Conservation (phyloP, 1,140 invertebrate species). For the Danaus plexippus region DNA sequence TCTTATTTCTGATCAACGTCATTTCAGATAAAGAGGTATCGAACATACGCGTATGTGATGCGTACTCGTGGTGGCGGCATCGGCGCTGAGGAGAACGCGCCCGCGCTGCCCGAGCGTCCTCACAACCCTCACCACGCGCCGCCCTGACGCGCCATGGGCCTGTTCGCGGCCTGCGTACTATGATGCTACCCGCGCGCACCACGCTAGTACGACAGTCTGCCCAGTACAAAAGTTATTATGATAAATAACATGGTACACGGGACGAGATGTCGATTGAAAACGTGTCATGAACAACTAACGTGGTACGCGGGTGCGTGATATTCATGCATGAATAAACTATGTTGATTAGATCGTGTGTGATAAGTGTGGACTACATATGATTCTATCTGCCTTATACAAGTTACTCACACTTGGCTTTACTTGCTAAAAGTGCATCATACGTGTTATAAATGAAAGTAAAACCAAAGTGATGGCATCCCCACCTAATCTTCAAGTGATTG, state of each 20-base stretch:
- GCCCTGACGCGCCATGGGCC: constrained; percentile 79
- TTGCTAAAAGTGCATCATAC: no score
- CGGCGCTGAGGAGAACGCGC: constrained; percentile 83
- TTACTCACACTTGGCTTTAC: no score
- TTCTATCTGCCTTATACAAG: constrained; percentile 9
- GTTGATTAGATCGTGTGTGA: not conserved
- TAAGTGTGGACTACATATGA: not conserved
- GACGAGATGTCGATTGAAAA: no score
- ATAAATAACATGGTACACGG: no score
- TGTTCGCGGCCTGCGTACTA: constrained; percentile 85
- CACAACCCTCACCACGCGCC: constrained; percentile 72
- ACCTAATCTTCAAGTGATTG: constrained; percentile 9
- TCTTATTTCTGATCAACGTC: no score
- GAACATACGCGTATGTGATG: constrained; percentile 87
- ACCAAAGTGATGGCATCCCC: constrained; percentile 20
- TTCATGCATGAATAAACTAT: no score
- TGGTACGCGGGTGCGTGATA: constrained; percentile 5
- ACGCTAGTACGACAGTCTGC: constrained; percentile 1
- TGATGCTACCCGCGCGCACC: constrained; percentile 45
- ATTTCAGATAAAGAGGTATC: constrained; percentile 87
- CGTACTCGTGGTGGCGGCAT: constrained; percentile 82
- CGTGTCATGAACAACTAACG: not conserved
- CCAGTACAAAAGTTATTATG: not conserved
- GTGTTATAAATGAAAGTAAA: constrained; percentile 3
- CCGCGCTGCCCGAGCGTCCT: constrained; percentile 44